Evolutionary conservation across 2,113 vertebrate species (phyloP), one percentile per base, ranked within the genome.

Genomic region (Rhinoderma darwinii): DNA sequence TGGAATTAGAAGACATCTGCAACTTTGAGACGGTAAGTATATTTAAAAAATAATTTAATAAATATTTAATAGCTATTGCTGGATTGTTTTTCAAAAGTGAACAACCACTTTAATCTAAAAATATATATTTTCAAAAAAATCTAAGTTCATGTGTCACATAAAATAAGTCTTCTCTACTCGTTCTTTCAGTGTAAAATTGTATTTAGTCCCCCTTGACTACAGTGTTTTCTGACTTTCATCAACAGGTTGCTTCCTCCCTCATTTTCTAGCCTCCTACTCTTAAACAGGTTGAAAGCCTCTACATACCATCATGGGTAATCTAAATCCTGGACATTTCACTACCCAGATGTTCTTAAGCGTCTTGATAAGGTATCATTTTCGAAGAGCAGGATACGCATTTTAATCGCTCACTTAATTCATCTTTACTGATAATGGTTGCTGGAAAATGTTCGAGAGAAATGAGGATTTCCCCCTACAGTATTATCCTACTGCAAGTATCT

Each of bases 401-500:
- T 18, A 35, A 50, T 77, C 41, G 50, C 4, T 84, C 41, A 83
- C 18, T 25, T 12, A 14, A 50, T 56, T 54, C 27, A 56, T 85
- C 22, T 47, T 66, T 15, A 20, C 41, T 47, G 73, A 59, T 85
- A 74, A 77, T 66, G 27, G 73, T 27, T 77, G 56, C 84, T 77
- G 84, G 54, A 66, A 77, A 12, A 50, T 85, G 56, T 78, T 66
- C 47, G 17, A 61, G 47, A 32, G 32, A 85, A 59, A 66, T 66
- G 15, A 47, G 56, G 32, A 73, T 84, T 84, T 77, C 43, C 37
- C 66, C 43, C 41, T 61, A 47, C 56, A 54, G 44, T 44, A 35
- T 77, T 85, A 77, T 61, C 37, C 74, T 63, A 61, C 73, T 47
- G 20, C 41, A 85, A 74, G 84, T 77, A 85, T 85, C 74, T 85